Conservation (phyloP, 2,888 invertebrate genomes). For the Meiosimyza platycephala region DNA sequence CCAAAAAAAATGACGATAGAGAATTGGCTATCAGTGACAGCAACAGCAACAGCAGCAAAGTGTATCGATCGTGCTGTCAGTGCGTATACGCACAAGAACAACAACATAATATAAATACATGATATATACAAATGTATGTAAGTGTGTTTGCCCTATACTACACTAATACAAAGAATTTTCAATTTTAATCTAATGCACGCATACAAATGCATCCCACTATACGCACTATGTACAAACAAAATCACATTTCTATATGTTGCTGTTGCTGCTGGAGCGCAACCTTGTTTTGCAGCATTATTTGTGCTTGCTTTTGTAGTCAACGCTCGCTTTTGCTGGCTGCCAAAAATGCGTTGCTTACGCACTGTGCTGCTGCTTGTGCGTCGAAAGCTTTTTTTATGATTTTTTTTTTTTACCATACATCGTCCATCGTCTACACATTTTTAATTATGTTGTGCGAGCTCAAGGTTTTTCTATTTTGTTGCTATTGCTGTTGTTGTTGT, state of each 20-base stretch:
- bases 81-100: no score
- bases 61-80: background rate
- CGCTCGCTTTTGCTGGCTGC: background rate
- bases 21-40: background rate
- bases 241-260: background rate
- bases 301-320: no score
- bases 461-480: constrained; percentile 44
- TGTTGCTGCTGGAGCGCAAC: constrained; percentile 21
- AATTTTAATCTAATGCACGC: constrained; percentile 18
- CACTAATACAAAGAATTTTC: no score
- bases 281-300: constrained; percentile 11
- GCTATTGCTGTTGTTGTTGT: constrained; percentile 22
- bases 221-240: no score
- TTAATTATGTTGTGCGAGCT: constrained; percentile 49
- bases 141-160: no score
- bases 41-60: background rate
- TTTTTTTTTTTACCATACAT: constrained; percentile 11
- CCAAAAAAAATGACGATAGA: constrained; percentile 2
- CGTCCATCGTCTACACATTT: constrained; percentile 42
- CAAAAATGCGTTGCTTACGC: constrained; percentile 14
- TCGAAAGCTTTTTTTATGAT: constrained; percentile 12
- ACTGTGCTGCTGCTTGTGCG: background rate
- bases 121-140: background rate
- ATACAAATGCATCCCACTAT: constrained; percentile 17
- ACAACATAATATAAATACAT: no score